A percentile compares a stretch with the other conserved stretches of the same genome.
phyloP scores from a whole-genome alignment of 2,113 vertebrate species.

The Tretioscincus oriximinensis region DNA sequence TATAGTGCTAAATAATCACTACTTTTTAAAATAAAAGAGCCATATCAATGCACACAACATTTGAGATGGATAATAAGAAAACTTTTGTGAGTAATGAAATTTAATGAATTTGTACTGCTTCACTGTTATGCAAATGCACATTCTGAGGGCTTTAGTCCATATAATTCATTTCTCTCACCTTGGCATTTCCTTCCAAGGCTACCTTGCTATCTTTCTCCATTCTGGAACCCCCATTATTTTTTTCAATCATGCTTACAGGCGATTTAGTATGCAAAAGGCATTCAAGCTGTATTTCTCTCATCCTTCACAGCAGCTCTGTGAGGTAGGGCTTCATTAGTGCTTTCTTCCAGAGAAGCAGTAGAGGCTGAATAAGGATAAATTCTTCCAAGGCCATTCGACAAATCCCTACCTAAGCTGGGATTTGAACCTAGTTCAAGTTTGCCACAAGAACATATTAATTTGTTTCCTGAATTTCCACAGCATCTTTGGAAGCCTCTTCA shows the following conservation, averaged over 20 bases:
- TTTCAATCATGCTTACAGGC: background rate
- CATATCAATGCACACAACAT: background rate
- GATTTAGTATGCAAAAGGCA: slow-evolving; percentile 3
- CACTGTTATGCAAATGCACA: background rate
- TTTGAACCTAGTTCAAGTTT: slow-evolving; percentile 16
- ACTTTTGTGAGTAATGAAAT: background rate
- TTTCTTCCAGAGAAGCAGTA: slow-evolving; percentile 9
- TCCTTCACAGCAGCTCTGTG: slow-evolving; percentile 7
- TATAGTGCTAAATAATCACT: too few species aligned
- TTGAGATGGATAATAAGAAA: background rate
- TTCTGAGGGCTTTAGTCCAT: background rate
- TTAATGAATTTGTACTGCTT: background rate
- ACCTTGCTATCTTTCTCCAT: background rate
- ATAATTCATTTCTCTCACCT: background rate
- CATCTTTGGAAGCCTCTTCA: background rate
- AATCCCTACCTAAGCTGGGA: slow-evolving; percentile 8
- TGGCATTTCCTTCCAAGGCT: background rate
- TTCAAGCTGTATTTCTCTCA: background rate
- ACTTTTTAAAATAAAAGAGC: too few species aligned
- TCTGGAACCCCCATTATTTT: background rate
- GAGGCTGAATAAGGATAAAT: background rate
- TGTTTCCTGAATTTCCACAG: background rate
- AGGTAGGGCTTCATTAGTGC: slow-evolving; percentile 10
- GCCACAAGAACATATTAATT: background rate
- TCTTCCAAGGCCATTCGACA: slow-evolving; percentile 1